Conservation (phyloP, 2,113 vertebrate species). For the Peromyscus leucopus region DNA sequence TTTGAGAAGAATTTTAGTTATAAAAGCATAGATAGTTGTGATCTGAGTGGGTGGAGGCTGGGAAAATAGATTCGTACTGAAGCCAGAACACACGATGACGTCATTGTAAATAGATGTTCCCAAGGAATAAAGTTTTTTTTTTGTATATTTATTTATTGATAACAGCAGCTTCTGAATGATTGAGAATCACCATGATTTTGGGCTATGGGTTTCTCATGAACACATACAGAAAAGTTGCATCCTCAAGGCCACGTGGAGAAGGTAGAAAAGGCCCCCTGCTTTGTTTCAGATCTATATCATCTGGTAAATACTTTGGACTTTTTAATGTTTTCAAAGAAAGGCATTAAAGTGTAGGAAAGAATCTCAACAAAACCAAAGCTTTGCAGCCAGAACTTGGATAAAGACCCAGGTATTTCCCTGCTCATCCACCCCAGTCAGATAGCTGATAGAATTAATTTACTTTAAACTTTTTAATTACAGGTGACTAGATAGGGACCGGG, state of each 20-base stretch:
- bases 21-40: slow-evolving; percentile 35
- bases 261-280: slow-evolving; percentile 24
- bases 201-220: slow-evolving; percentile 22
- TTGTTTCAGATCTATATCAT: slow-evolving; percentile 63
- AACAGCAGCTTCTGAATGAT: slow-evolving; percentile 41
- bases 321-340: slow-evolving; percentile 72
- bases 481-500: not conserved
- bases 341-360: slow-evolving; percentile 51
- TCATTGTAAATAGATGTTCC: slow-evolving; percentile 59
- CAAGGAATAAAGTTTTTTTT: slow-evolving; percentile 48
- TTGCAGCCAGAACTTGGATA: slow-evolving; percentile 40
- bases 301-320: slow-evolving; percentile 77
- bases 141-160: slow-evolving; percentile 45
- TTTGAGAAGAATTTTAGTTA: slow-evolving; percentile 59
- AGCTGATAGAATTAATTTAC: slow-evolving; percentile 28
- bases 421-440: not conserved
- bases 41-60: slow-evolving; percentile 44
- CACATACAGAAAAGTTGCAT: slow-evolving; percentile 51
- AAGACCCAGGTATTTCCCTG: not conserved
- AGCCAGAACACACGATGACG: slow-evolving; percentile 50
- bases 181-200: not conserved
- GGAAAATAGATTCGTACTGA: slow-evolving; percentile 65
- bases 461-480: slow-evolving; percentile 56
- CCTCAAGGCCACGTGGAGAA: slow-evolving; percentile 57
- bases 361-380: slow-evolving; percentile 42